Base-by-base conservation (phyloP, 2,888 invertebrate species). In the Spodoptera littoralis region DNA sequence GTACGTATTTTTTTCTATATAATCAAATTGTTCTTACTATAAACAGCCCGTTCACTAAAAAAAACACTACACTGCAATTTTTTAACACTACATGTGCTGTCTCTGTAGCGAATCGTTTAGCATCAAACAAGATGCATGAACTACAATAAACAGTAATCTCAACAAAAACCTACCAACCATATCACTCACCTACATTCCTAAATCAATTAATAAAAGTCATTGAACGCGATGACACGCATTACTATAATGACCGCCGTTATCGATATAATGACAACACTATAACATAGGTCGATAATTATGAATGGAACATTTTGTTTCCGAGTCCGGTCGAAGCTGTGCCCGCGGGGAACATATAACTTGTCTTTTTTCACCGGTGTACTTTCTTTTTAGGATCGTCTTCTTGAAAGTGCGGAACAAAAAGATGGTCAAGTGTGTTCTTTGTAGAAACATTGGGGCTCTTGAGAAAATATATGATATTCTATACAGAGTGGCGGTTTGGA, bases 321-420 rank as follows among this genome's bases (percentile, higher is more conserved):
- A 84, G 83, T 83, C 85, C 77, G 73, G 79, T 71, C 82, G 68
- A 72, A 36, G 36, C 36, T 8, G 71, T 77, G 89, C 91, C 89
- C 70, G 84, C 77, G 90, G 89, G 88, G 80, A 73, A 78, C 79
- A 83, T 81, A 85, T 88, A 89, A 87, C 73, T 84, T 86, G 87
- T 87, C 82, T 90, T 89, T 91, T 91, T 89, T 86, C 52, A 77
- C 79, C 68, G 72, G 76, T 76, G 80, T 85, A 90, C 91, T 91
- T 92, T 92, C 91, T 88, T 89, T 91, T 91, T 90, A 82, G 89
- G 88, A 87, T 77, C 88, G 85, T 92, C 92, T 91, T 88, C 90
- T 90, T 86, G 90, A 90, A 91, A 90, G 90, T 90, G 85, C 66
- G 76, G 79, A 81, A 84, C 83, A 84, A 81, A 84, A 84, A 70